Evolutionary conservation across 2,113 vertebrate species (phyloP).

Genomic region (Cyrtonyx montezumae): DNA sequence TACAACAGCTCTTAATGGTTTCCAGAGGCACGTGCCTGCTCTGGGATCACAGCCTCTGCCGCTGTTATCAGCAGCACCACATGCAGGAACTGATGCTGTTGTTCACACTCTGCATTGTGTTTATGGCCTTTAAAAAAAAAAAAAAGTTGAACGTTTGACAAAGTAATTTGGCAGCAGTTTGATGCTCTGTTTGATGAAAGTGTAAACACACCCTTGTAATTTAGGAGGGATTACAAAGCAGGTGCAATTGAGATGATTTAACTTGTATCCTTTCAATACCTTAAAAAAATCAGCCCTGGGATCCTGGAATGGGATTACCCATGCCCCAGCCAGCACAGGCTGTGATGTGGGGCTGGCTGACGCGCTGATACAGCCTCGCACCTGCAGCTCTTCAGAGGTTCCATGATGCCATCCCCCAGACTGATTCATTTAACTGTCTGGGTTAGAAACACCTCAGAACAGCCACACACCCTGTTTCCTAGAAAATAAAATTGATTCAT

Average conservation of each 20-base stretch:
- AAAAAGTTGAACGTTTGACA: background rate
- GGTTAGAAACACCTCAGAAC: background rate
- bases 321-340: background rate
- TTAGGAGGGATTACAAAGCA: rapidly evolving
- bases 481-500: background rate
- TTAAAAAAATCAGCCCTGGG: background rate
- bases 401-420: background rate
- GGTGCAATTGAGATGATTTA: background rate
- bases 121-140: background rate
- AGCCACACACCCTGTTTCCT: background rate
- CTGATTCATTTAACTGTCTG: background rate
- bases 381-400: background rate
- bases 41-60: background rate
- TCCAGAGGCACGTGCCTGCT: background rate
- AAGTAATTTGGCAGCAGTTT: background rate
- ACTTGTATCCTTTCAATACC: background rate
- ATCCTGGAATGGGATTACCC: background rate
- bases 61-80: rapidly evolving
- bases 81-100: rapidly evolving
- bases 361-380: background rate
- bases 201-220: background rate
- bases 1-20: background rate
- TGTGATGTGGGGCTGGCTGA: background rate
- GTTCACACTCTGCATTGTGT: background rate
- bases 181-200: background rate